phyloP scores from a whole-genome alignment of 2,113 vertebrate genomes.

The Calypte anna region DNA sequence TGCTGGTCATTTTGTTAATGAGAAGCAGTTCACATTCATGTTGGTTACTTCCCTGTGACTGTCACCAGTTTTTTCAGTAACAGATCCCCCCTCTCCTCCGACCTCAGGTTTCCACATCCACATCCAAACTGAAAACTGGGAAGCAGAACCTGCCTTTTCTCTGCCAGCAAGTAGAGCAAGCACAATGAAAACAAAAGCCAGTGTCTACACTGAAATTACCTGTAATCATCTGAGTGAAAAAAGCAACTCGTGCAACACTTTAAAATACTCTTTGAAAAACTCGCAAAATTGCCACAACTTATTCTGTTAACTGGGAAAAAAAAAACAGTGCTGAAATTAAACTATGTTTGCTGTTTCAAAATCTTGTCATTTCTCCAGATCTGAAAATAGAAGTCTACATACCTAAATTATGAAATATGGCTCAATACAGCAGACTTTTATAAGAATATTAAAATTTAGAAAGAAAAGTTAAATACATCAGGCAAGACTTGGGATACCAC shows the following conservation, averaged over 20 bases:
- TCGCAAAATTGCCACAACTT: background rate
- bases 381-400: background rate
- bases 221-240: background rate
- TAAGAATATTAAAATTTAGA: background rate
- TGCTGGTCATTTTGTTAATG: background rate
- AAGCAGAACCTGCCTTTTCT: background rate
- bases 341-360: background rate
- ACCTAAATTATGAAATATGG: background rate
- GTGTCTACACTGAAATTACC: background rate
- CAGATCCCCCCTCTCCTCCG: background rate
- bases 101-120: background rate
- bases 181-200: background rate
- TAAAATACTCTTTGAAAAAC: background rate
- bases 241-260: background rate
- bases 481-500: background rate
- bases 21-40: background rate
- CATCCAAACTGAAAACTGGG: background rate
- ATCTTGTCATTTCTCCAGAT: background rate
- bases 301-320: background rate
- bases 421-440: background rate
- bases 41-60: no score
- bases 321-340: background rate
- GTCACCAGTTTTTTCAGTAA: background rate
- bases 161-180: background rate
- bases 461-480: background rate